A percentile compares a stretch with the other conserved stretches of the same genome.
phyloP scores from a whole-genome alignment of 1,140 invertebrate genomes.

The Melitaea cinxia region DNA sequence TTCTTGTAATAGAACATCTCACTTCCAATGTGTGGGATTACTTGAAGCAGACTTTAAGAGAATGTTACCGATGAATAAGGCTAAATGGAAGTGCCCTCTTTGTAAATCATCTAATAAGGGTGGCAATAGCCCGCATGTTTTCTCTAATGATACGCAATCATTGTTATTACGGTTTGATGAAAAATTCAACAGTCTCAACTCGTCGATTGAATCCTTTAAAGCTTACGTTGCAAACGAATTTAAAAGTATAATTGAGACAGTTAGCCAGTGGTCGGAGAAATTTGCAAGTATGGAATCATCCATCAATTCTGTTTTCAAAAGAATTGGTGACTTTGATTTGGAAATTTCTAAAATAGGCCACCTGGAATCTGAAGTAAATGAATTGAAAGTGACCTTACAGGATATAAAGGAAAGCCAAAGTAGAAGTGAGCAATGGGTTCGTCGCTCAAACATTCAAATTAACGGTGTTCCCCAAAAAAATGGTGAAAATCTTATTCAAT shows the following conservation, averaged over 20 bases:
- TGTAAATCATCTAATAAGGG: slow-evolving; percentile 4
- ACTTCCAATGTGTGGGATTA: slow-evolving; percentile 1
- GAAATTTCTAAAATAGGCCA: no score
- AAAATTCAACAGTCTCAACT: not conserved
- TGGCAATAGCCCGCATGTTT: not conserved
- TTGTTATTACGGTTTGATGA: not conserved
- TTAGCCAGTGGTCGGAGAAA: no score
- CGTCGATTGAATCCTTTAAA: slow-evolving; percentile 12
- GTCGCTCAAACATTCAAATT: no score
- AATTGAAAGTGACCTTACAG: no score
- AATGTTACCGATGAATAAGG: slow-evolving; percentile 11
- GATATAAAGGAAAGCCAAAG: no score
- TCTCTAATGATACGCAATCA: not conserved
- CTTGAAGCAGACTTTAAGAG: slow-evolving; percentile 5
- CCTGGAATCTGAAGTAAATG: no score
- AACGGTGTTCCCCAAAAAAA: no score
- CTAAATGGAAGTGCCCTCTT: slow-evolving; percentile 10
- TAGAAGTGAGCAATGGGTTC: no score
- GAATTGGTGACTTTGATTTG: no score
- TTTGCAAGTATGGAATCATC: no score
- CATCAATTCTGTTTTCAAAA: no score
- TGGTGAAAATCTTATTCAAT: not conserved
- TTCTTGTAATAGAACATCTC: not conserved
- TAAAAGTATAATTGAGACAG: not conserved
- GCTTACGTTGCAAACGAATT: slow-evolving; percentile 4